Percentiles rank a stretch among this genome's conserved stretches.
Evolutionary conservation across 2,888 invertebrate species (phyloP).

Genomic region (Poecilus cupreus): DNA sequence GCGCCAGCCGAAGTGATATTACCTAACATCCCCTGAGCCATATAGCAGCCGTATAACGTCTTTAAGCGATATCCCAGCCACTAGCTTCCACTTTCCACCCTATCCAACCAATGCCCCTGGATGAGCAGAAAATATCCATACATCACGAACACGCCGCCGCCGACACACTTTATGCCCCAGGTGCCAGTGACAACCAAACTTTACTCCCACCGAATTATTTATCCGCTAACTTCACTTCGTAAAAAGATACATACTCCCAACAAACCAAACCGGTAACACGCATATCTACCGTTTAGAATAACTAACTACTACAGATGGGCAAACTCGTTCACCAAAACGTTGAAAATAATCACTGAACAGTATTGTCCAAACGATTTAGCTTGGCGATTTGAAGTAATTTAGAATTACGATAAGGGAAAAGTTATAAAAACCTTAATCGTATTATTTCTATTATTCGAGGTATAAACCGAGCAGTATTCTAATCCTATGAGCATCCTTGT

Average conservation of each 20-base stretch:
- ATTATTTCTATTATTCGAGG: too few species aligned
- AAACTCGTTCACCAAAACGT: not conserved
- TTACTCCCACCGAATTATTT: not conserved
- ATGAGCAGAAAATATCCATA: constrained; percentile 68
- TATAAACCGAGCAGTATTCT: too few species aligned
- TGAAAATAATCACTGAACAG: too few species aligned
- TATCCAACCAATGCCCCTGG: constrained; percentile 63
- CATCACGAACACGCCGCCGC: constrained; percentile 63
- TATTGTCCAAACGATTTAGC: too few species aligned
- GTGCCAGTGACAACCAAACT: constrained; percentile 31
- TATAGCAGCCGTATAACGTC: constrained; percentile 66
- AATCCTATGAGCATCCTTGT: too few species aligned
- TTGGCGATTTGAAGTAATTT: too few species aligned
- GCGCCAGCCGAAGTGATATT: constrained; percentile 66
- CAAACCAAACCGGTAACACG: not conserved
- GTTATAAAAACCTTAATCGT: too few species aligned
- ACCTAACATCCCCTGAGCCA: constrained; percentile 68
- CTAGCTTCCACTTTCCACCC: constrained; percentile 69
- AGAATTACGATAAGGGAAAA: too few species aligned
- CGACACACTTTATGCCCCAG: constrained; percentile 42
- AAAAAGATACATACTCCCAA: not conserved
- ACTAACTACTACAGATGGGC: not conserved
- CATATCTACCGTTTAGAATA: not conserved
- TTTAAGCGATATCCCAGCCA: constrained; percentile 62
- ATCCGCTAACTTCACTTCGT: not conserved